Conservation (phyloP, 2,113 vertebrate genomes). For the Brachyistius frenatus region DNA sequence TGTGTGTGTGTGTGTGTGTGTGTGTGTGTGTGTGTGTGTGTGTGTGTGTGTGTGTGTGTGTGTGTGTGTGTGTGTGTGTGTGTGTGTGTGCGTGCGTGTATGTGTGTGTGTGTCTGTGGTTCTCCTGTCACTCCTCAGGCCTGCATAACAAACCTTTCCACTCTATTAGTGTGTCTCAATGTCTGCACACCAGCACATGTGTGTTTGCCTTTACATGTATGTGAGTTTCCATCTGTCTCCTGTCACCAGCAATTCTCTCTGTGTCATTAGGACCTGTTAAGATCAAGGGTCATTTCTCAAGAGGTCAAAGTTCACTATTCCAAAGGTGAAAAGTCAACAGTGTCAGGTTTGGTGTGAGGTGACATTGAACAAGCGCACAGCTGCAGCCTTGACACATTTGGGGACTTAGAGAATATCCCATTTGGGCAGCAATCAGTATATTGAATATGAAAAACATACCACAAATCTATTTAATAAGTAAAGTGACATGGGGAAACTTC, state of each 20-base stretch:
- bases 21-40: constrained; percentile 1
- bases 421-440: constrained; percentile 5
- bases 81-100: not conserved
- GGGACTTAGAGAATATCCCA: constrained; percentile 40
- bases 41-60: constrained; percentile 40
- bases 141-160: constrained; percentile 64
- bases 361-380: constrained; percentile 76
- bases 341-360: constrained; percentile 71
- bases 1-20: constrained; percentile 4
- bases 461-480: constrained; percentile 4
- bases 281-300: constrained; percentile 74
- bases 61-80: constrained; percentile 6
- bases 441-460: constrained; percentile 38
- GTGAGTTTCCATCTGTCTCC: constrained; percentile 77
- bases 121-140: constrained; percentile 68
- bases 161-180: constrained; percentile 60
- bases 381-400: constrained; percentile 64
- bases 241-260: constrained; percentile 71
- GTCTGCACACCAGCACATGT: constrained; percentile 55
- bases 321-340: constrained; percentile 68
- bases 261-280: constrained; percentile 78
- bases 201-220: constrained; percentile 58
- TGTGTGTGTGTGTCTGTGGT: constrained; percentile 47
- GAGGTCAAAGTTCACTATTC: constrained; percentile 72
- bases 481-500: constrained; percentile 24